Evolutionary conservation across 2,113 vertebrate genomes (phyloP).

Genomic region (Hiodon tergisus): DNA sequence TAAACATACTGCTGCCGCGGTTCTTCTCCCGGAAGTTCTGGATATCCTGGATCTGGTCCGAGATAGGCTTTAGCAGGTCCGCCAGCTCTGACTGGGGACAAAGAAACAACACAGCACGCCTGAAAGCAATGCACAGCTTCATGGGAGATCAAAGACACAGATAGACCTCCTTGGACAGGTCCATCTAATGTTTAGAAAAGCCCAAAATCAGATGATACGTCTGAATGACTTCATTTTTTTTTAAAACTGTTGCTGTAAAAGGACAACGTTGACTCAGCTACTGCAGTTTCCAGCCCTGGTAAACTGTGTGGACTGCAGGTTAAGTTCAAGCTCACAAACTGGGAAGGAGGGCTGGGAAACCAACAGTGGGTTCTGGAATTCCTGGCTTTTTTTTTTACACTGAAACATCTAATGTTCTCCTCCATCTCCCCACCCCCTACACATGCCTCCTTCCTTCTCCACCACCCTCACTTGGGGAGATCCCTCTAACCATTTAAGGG

Average conservation of each 20-base stretch:
- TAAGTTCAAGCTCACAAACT: not conserved
- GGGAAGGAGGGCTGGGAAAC: not conserved
- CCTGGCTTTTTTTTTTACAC: not conserved
- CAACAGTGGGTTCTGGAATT: not conserved
- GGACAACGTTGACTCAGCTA: not conserved
- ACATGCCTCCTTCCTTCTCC: conserved; percentile 32
- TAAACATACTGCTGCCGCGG: conserved; percentile 85
- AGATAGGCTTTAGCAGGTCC: conserved; percentile 84
- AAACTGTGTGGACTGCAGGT: not conserved
- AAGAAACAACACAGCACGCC: no score
- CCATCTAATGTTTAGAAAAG: not conserved
- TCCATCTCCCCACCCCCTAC: conserved; percentile 22
- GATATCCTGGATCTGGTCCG: conserved; percentile 89
- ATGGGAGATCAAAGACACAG: not conserved
- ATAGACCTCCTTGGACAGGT: not conserved
- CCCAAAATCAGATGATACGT: not conserved
- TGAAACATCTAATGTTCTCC: conserved; percentile 16
- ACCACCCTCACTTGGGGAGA: conserved; percentile 62
- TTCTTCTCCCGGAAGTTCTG: conserved; percentile 89
- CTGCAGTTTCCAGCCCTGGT: not conserved
- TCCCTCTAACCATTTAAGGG: conserved; percentile 67
- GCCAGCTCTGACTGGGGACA: conserved; percentile 69
- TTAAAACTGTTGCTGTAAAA: no score
- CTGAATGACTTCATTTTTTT: not conserved
- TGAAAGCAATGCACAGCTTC: not conserved